Evolutionary conservation across 2,113 vertebrate genomes (phyloP).

Genomic region (Channa argus): DNA sequence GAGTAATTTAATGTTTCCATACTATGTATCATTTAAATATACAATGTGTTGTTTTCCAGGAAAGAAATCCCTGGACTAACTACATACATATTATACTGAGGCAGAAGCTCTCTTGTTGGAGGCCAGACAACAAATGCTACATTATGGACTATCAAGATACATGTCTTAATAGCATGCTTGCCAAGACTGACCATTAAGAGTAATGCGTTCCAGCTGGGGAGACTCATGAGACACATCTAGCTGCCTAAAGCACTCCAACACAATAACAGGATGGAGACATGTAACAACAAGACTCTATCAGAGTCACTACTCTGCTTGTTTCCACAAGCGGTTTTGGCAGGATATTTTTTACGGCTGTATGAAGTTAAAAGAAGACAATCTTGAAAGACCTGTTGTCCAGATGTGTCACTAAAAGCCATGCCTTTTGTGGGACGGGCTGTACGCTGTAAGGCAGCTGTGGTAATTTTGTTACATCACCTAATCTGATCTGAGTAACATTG

Average conservation of each 20-base stretch:
- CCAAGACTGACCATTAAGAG: neutral
- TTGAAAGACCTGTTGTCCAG: constrained; percentile 45
- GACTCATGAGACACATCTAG: constrained; percentile 14
- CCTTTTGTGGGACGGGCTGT: neutral
- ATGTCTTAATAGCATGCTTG: neutral
- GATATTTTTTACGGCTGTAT: constrained; percentile 22
- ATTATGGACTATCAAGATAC: constrained; percentile 18
- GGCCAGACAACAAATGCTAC: constrained; percentile 1
- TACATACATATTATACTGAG: constrained; percentile 2
- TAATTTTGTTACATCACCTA: neutral
- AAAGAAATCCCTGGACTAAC: neutral
- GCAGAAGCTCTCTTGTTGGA: constrained; percentile 6
- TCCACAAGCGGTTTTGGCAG: neutral
- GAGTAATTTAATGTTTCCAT: too few species aligned
- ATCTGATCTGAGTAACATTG: neutral
- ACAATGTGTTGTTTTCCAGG: neutral
- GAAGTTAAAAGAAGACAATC: constrained; percentile 27
- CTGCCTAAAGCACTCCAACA: constrained; percentile 25
- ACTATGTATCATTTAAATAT: neutral
- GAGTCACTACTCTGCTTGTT: constrained; percentile 20
- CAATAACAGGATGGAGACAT: constrained; percentile 39
- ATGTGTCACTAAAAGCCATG: constrained; percentile 37
- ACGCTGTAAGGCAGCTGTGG: constrained; percentile 24
- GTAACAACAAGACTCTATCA: constrained; percentile 45
- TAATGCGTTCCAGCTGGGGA: constrained; percentile 42